Evolutionary conservation across 2,113 vertebrate species (phyloP), one percentile per base, ranked within the genome.

Genomic region (Urocitellus parryii): DNA sequence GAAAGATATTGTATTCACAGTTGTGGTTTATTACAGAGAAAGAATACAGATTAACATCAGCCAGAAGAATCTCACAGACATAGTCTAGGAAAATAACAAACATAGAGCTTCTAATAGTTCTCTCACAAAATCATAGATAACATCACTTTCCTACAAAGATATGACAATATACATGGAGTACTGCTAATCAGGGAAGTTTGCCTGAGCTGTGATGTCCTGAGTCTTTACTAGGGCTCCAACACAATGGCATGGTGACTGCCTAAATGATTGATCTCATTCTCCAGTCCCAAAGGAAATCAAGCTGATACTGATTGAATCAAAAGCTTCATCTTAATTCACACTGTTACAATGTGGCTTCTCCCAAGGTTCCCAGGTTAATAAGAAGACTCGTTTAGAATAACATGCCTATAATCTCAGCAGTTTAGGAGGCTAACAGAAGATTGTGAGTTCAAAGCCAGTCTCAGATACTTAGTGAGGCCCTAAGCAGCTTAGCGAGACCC

Each of bases 331-430:
- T n/a, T 81, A 76, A 92, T 81, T 92, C 79, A 85, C 29, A 53
- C 1, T 74, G 22, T 73, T 58, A 68, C 58, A 68, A 45, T 87
- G 51, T 87, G 37, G 32, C 25, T 39, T 90, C 42, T 70, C 25
- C 32, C n/a, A 93, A 72, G 16, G 34, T 93, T 29, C 76, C 16
- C n/a, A 83, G 25, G 25, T 61, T 91, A 93, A 95, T 67, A 77
- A 90, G 86, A 32, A 48, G 39, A 67, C 20, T 72, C 81, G 37
- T 14, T 20, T 72, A 37, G 7, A 27, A 78, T 78, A 25, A 72
- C 32, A 87, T 25, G 39, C n/a, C 8, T 58, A 20, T 58, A 58
- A 58, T 58, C 7, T 20, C 56, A 58, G 56, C 56, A 22, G 20
- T 7, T 58, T 8, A 22, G 56, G 20, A 58, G 5, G 20, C 20